Percentiles rank a stretch among this genome's conserved stretches.
Evolutionary conservation across 2,888 invertebrate species (phyloP).

Genomic region (Cryptosula pallasiana): DNA sequence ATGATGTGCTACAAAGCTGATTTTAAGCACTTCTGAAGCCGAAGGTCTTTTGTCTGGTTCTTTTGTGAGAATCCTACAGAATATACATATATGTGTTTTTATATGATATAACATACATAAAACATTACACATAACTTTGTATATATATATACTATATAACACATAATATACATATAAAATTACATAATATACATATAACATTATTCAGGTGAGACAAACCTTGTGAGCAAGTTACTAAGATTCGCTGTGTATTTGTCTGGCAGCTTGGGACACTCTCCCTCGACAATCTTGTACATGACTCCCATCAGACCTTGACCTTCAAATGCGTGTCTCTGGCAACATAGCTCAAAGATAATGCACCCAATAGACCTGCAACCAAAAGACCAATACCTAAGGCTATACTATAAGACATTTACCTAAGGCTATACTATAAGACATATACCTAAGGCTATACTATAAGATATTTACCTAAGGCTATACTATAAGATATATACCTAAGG

Average conservation of each 20-base stretch:
- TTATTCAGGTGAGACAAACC: conserved; percentile 38
- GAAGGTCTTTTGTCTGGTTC: conserved; percentile 47
- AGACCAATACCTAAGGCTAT: too few relatives aligned
- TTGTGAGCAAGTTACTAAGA: conserved; percentile 43
- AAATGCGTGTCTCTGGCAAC: conserved; percentile 51
- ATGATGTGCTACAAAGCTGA: conserved; percentile 42
- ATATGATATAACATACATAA: background rate
- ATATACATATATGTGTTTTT: background rate
- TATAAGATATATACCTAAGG: conserved; percentile 16
- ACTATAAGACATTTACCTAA: too few relatives aligned
- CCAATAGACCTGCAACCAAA: conserved; percentile 51
- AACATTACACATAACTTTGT: too few relatives aligned
- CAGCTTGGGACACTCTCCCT: conserved; percentile 46
- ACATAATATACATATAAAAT: background rate
- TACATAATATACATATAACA: background rate
- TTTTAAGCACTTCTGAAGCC: conserved; percentile 44
- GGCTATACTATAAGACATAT: too few relatives aligned
- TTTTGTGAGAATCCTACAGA: conserved; percentile 46
- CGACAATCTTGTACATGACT: conserved; percentile 53
- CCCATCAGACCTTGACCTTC: conserved; percentile 51
- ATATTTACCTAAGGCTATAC: too few relatives aligned
- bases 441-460: too few relatives aligned
- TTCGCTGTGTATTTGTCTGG: conserved; percentile 45
- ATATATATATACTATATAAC: too few relatives aligned
- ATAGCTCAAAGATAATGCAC: conserved; percentile 53